These are phyloP conservation scores for Oreochromis grahami DNA, from an alignment of 2,797 vertebrate species.

Conservation along the genomic window DNA sequence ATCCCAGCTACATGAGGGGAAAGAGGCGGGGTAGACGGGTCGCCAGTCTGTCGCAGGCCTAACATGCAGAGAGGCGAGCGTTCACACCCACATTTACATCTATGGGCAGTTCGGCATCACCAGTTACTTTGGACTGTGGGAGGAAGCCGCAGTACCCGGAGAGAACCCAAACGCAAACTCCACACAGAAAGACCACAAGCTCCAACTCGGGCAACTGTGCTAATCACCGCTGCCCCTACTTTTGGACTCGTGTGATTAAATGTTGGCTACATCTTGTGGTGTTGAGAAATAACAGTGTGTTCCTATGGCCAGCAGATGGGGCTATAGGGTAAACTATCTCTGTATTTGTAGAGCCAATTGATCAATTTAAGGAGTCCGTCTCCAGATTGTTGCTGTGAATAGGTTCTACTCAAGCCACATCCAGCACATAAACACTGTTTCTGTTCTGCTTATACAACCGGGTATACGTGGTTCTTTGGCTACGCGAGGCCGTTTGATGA, in stretches of 20 bases:
- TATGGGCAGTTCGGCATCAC: neutral
- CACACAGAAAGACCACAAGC: too few species aligned
- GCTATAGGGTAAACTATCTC: slow-evolving; percentile 17
- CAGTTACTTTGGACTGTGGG: neutral
- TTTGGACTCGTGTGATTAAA: neutral
- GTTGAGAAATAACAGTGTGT: neutral
- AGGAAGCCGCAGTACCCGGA: neutral
- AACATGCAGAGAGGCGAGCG: neutral
- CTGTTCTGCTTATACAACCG: slow-evolving; percentile 39
- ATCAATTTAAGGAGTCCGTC: slow-evolving; percentile 67
- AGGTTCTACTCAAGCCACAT: slow-evolving; percentile 52
- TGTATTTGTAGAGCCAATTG: slow-evolving; percentile 46
- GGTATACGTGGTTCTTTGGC: slow-evolving; percentile 39
- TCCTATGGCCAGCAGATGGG: slow-evolving; percentile 63
- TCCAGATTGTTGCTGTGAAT: slow-evolving; percentile 74
- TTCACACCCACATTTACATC: neutral
- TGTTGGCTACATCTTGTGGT: neutral
- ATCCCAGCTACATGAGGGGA: neutral
- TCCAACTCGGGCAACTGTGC: neutral
- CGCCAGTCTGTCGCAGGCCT: neutral
- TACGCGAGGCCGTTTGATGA: slow-evolving; percentile 23
- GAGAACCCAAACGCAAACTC: too few species aligned
- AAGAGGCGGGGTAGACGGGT: neutral
- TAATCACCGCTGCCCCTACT: neutral
- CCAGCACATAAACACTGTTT: slow-evolving; percentile 34